Conservation (phyloP, 2,113 vertebrate genomes). For the Arizona elegans region DNA sequence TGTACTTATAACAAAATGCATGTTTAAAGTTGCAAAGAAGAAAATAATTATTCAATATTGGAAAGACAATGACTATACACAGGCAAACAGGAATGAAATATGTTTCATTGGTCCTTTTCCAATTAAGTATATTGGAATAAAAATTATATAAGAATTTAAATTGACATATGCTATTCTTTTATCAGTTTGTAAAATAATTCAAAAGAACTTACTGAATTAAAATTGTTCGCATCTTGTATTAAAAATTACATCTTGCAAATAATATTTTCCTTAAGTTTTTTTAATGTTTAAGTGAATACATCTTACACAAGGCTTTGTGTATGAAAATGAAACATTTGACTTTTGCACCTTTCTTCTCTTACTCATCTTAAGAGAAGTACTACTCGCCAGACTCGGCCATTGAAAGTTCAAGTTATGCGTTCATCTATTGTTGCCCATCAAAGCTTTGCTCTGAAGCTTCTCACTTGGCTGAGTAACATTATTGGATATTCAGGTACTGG, state of each 20-base stretch:
- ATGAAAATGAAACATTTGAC: neutral
- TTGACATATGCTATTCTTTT: neutral
- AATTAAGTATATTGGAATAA: neutral
- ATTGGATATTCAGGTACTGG: conserved; percentile 91
- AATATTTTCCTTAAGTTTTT: neutral
- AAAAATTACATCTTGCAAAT: neutral
- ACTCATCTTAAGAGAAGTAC: conserved; percentile 85
- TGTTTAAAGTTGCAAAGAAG: neutral
- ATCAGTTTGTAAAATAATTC: neutral
- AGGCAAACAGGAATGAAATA: neutral
- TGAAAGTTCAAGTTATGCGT: conserved; percentile 97
- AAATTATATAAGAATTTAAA: neutral
- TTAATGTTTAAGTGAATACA: neutral
- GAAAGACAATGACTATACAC: neutral
- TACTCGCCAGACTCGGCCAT: conserved; percentile 92
- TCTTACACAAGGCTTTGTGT: neutral
- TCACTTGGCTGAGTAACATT: conserved; percentile 88
- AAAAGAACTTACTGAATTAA: neutral
- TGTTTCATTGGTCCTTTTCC: neutral
- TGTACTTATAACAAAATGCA: neutral
- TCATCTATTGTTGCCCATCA: conserved; percentile 96
- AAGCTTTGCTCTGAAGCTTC: conserved; percentile 90
- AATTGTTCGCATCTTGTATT: neutral
- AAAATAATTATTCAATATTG: neutral
- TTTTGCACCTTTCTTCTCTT: conserved; percentile 17